Evolutionary conservation across 2,888 invertebrate species (phyloP), one percentile per base, ranked within the genome.

Genomic region (Nephrotoma appendiculata): DNA sequence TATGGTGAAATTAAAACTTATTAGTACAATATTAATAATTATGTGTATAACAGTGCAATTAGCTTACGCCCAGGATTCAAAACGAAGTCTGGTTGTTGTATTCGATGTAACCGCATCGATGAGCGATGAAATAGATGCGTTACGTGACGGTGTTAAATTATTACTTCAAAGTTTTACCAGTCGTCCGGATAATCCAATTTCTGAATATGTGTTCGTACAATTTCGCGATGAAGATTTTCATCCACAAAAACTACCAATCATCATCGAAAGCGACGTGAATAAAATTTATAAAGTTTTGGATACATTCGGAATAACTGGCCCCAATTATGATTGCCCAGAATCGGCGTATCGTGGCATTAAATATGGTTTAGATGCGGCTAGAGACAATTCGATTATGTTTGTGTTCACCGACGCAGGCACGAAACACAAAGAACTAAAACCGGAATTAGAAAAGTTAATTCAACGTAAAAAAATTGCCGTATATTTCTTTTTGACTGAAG

Each of bases 101-200:
- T 96, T 96, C 89, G 96, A 96, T 90, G 94, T 94, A 0, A 96
- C 96, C 0, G 95, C 95, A 0, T 96, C 96, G 0, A 96, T 96
- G 96, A 93, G 93, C 88, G 94, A 95, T 89, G 96, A 96, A 89
- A 91, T 96, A 88, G 91, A 93, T 57, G 95, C 95, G 90, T 92
- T 96, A 15, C 93, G 94, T 83, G 93, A 93, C 87, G 95, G 95
- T 0, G 95, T 95, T 0, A 93, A 93, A 87, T 93, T 94, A 91
- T 95, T 96, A 87, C 91, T 95, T 88, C 92, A 93, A 42, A 94
- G 95, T 0, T 94, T 95, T 6, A 90, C 95, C 88, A 93, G 94
- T 44, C 89, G 90, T 7, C 92, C 94, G 86, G 93, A 94, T 88
- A 93, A 94, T 88, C 93, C 95, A 41, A 94, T 96, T 87, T 93